Conservation (phyloP, 2,113 vertebrate genomes). For the Anarrhichthys ocellatus region DNA sequence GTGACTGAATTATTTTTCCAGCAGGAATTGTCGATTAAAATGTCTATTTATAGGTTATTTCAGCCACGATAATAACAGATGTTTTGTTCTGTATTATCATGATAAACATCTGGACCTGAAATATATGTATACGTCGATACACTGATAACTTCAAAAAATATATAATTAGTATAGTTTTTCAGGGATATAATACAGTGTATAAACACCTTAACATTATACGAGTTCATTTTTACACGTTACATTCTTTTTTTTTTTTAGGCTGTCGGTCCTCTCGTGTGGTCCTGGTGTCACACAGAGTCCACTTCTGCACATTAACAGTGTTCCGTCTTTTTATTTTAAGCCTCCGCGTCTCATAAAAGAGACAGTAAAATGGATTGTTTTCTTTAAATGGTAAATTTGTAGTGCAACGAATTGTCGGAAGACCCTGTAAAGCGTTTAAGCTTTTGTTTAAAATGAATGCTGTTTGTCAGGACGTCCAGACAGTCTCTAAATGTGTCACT, state of each 20-base stretch:
- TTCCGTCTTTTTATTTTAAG: conserved; percentile 20
- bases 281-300: conserved; percentile 9
- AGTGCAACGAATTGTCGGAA: not conserved
- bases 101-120: conserved; percentile 60
- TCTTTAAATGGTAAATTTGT: not conserved
- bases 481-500: not conserved
- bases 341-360: conserved; percentile 1
- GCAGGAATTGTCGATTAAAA: not conserved
- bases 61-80: conserved; percentile 27
- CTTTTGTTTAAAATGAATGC: not conserved
- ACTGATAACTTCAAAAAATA: conserved; percentile 1
- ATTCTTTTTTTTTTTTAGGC: not conserved
- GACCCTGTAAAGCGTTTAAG: not conserved
- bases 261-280: not conserved
- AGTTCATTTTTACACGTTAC: not conserved
- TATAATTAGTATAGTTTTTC: not conserved
- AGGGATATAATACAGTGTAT: not conserved
- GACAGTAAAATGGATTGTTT: conserved; percentile 32
- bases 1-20: not conserved
- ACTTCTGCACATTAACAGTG: not conserved
- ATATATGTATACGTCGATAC: conserved; percentile 11
- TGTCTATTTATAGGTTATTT: conserved; percentile 17
- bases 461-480: not conserved
- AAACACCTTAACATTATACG: not conserved
- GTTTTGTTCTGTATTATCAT: conserved; percentile 38